Conservation (phyloP, 2,113 vertebrate genomes). For the Amazona guildingii region DNA sequence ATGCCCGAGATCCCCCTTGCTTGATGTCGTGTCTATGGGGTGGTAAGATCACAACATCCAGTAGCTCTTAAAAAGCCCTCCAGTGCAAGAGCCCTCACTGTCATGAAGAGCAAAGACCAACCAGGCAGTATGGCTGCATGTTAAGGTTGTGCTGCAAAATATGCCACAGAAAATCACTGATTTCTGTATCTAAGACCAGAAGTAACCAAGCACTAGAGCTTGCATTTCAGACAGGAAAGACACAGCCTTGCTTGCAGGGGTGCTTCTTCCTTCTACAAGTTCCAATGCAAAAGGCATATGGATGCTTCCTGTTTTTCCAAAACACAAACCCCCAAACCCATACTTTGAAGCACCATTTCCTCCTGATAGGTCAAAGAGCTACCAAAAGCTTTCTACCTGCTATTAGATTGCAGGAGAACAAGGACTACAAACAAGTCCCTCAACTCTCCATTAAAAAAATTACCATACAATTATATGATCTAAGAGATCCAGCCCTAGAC, state of each 20-base stretch:
- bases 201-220: neutral
- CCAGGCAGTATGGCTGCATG: neutral
- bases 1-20: rapidly evolving
- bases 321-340: neutral
- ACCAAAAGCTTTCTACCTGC: neutral
- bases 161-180: rapidly evolving
- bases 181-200: neutral
- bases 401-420: constrained; percentile 18
- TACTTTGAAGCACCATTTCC: constrained; percentile 21
- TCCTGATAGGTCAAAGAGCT: neutral
- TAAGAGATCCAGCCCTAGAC: neutral
- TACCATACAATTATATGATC: constrained; percentile 15
- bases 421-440: constrained; percentile 31
- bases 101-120: neutral
- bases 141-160: neutral
- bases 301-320: neutral
- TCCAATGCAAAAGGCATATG: neutral
- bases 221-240: neutral
- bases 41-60: neutral
- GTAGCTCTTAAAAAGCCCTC: neutral
- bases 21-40: rapidly evolving
- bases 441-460: neutral
- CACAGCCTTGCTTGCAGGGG: neutral
- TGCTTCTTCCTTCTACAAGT: neutral
- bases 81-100: neutral